Evolutionary conservation across 2,113 vertebrate species (phyloP).

Genomic region (Bubalus kerabau): DNA sequence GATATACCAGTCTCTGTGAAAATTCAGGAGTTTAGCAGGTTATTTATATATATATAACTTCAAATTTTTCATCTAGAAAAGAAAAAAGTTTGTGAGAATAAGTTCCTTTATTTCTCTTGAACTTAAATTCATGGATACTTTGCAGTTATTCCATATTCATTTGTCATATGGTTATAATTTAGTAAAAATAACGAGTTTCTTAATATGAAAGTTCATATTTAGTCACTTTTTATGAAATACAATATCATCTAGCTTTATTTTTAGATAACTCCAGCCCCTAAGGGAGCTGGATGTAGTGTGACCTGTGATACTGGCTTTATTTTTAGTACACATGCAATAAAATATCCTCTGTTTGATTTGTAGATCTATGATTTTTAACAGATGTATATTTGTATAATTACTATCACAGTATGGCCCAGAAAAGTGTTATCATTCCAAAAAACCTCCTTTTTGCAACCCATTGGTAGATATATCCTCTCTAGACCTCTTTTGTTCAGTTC

Average conservation of each 20-base stretch:
- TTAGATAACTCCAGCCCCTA: conserved; percentile 63
- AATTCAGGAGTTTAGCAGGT: no score
- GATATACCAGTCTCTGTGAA: neutral
- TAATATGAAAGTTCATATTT: conserved; percentile 43
- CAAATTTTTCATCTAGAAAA: no score
- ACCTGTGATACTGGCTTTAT: conserved; percentile 67
- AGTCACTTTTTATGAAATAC: conserved; percentile 69
- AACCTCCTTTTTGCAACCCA: neutral
- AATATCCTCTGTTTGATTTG: neutral
- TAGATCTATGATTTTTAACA: neutral
- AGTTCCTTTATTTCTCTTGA: no score
- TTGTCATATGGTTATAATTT: conserved; percentile 51
- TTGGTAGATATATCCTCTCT: neutral
- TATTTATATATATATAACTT: no score
- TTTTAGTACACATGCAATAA: conserved; percentile 32
- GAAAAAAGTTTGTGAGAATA: no score
- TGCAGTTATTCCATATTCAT: no score
- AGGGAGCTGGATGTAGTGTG: conserved; percentile 46
- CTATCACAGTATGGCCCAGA: neutral
- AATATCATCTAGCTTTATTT: conserved; percentile 60
- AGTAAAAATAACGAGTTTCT: conserved; percentile 66
- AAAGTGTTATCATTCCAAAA: neutral
- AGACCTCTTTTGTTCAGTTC: neutral
- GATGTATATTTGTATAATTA: neutral
- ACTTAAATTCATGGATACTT: no score